These are phyloP conservation scores for Eupithecia vulgata DNA, from an alignment of 2,888 invertebrate genomes.

Conservation along the genomic window DNA sequence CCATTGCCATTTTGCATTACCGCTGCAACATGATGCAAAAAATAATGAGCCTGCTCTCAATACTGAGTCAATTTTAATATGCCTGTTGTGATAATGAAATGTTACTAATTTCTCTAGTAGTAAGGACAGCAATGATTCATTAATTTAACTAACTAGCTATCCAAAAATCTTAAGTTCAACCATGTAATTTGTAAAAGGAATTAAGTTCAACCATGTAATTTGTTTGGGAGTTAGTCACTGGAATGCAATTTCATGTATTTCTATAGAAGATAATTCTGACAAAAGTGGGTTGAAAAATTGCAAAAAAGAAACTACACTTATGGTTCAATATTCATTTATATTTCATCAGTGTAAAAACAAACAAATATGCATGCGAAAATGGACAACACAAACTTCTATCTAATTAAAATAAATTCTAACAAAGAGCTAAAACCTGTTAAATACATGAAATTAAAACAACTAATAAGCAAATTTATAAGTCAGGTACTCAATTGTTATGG, in stretches of 20 bases:
- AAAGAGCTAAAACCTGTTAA: not conserved
- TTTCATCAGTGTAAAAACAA: not conserved
- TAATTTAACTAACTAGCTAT: not conserved
- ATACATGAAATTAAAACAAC: not conserved
- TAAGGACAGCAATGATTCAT: not conserved
- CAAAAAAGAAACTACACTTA: not conserved
- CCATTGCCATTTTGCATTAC: slow-evolving; percentile 69
- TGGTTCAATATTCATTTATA: not conserved
- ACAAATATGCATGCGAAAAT: not conserved
- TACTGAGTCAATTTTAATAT: not conserved
- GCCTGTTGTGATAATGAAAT: not conserved
- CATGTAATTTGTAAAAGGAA: not conserved
- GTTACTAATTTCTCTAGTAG: not conserved
- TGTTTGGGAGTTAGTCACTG: no score
- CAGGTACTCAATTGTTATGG: not conserved
- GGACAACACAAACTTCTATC: not conserved
- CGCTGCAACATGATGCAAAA: slow-evolving; percentile 53
- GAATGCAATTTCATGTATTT: not conserved
- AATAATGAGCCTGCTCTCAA: not conserved
- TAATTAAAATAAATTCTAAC: not conserved
- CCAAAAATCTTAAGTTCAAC: not conserved
- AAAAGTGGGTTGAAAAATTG: not conserved
- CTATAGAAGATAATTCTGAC: not conserved
- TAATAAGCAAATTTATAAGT: not conserved
- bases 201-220: not conserved